Evolutionary conservation across 92 coral and sea anemone species (phyloP).

Genomic region (Actinostola sp.): DNA sequence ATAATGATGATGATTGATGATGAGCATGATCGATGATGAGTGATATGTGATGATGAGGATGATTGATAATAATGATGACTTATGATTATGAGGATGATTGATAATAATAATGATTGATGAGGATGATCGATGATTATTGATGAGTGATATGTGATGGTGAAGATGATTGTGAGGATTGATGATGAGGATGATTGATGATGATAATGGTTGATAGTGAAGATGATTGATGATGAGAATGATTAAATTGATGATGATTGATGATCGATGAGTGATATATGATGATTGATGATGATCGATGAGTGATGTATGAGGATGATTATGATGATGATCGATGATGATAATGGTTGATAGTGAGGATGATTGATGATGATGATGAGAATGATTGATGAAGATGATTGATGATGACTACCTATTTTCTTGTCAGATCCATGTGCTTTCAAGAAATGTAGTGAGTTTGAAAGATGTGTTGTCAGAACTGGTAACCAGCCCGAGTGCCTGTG

Average conservation of each 20-base stretch:
- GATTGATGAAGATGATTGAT: neutral
- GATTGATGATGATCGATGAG: neutral
- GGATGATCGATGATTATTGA: no score
- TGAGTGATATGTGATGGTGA: no score
- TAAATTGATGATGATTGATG: neutral
- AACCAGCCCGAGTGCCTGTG: constrained; percentile 73
- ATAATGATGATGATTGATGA: neutral
- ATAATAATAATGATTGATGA: neutral
- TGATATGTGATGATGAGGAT: neutral
- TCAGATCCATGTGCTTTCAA: constrained; percentile 84
- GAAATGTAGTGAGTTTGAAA: constrained; percentile 64
- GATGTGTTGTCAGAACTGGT: constrained; percentile 55
- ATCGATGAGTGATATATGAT: constrained; percentile 1
- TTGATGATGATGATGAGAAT: neutral
- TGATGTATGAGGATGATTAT: neutral
- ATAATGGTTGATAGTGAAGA: no score
- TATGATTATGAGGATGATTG: neutral
- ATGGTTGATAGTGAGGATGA: neutral
- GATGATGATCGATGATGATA: neutral
- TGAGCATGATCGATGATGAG: no score
- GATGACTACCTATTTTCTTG: neutral
- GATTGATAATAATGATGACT: no score
- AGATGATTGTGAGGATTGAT: no score
- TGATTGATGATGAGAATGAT: neutral
- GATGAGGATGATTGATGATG: neutral